Base-by-base conservation (phyloP, 2,113 vertebrate species). In the Gymnorhina tibicen region DNA sequence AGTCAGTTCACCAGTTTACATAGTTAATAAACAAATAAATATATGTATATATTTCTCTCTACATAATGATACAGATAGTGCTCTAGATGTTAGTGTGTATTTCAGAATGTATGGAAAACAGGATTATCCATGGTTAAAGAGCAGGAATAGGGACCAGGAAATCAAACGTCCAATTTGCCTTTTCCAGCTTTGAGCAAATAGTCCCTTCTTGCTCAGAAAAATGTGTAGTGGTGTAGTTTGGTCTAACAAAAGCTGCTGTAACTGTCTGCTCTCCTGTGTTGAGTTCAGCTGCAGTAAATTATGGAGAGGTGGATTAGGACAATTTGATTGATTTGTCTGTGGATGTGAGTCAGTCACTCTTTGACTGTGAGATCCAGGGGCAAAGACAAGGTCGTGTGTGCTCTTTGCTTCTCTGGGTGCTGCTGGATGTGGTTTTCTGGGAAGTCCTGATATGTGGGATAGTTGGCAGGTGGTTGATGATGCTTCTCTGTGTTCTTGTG, bases 151-250 rank as follows among this genome's bases (percentile, higher is more conserved):
- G 23, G 56, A 4, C 12, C 20, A 74, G 44, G 52, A 82, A 62
- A 60, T 72, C 10, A 50, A n/a, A 55, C 3, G 32, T 59, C 22
- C 35, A 56, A 35, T 47, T 83, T 68, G 52, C 44, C 24, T 67
- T 60, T 73, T 66, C 28, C 39, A 68, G 0, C 24, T 72, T 53
- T 4, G 19, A 49, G 32, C 18, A n/a, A 19, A 32, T 20, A 56
- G 28, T 44, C 32, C 24, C 14, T 76, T 44, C 39, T n/a, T 44
- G 32, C 64, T 90, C 18, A 62, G 78, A 62, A 44, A 24, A 66
- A 10, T 0, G 0, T 35, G 19, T 17, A 5, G 3, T 24, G 10
- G 3, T 52, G 6, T 17, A 23, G 24, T 30, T 85, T 33, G 32
- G 41, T 44, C 3, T 52, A 30, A 59, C 13, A 62, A 33, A 41